These are phyloP conservation scores for Melopsittacus undulatus DNA, from an alignment of 2,797 vertebrate genomes.

Conservation along the genomic window DNA sequence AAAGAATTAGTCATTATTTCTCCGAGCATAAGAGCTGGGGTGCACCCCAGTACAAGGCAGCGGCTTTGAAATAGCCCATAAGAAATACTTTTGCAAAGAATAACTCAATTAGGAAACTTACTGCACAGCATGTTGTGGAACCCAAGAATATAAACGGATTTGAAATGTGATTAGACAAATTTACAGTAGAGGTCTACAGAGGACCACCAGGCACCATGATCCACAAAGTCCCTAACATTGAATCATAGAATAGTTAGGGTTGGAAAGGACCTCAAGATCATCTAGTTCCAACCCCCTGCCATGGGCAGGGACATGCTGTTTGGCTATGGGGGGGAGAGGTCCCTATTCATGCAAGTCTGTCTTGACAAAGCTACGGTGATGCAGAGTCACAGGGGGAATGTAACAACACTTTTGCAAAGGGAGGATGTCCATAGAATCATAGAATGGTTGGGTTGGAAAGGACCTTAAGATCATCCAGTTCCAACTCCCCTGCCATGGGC, in stretches of 20 bases:
- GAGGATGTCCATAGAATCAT: neutral
- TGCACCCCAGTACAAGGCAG: conserved; percentile 19
- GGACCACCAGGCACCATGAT: neutral
- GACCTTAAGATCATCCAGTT: neutral
- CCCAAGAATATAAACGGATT: conserved; percentile 20
- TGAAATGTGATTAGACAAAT: conserved; percentile 28
- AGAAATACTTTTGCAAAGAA: conserved; percentile 37
- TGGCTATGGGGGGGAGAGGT: neutral
- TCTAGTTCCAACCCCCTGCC: too few relatives aligned
- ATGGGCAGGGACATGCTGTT: too few relatives aligned
- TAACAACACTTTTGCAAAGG: neutral
- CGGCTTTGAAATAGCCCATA: conserved; percentile 17
- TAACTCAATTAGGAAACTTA: conserved; percentile 53
- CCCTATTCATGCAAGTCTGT: rapidly evolving
- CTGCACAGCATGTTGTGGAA: conserved; percentile 10
- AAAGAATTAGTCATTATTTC: conserved; percentile 47
- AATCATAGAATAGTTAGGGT: too few relatives aligned
- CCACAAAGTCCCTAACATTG: neutral
- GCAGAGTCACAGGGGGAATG: rapidly evolving
- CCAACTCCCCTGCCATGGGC: neutral
- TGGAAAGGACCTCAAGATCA: too few relatives aligned
- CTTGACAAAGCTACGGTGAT: rapidly evolving
- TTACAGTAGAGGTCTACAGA: neutral
- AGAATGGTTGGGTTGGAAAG: neutral
- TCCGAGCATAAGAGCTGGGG: neutral